Conservation (phyloP, 2,797 vertebrate species). For the Tragelaphus eurycerus region DNA sequence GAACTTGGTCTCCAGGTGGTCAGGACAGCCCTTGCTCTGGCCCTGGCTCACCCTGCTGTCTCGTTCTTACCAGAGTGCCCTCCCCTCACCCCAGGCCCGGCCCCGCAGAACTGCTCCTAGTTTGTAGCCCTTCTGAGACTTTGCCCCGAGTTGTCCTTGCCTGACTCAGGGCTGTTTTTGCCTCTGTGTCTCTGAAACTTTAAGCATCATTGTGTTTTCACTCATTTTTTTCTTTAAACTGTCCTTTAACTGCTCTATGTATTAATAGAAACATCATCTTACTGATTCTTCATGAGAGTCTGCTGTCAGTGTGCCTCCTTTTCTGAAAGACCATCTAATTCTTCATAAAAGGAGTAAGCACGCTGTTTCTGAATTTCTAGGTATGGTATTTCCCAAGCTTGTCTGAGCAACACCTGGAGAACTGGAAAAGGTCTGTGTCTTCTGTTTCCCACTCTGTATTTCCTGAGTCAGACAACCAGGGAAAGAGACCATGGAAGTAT, state of each 20-base stretch:
- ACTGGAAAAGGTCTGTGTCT: not conserved
- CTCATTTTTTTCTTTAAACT: not conserved
- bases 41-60: not conserved
- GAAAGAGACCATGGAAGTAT: not conserved
- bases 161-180: not conserved
- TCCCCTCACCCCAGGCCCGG: not conserved
- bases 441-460: not conserved
- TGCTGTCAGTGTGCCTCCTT: not conserved
- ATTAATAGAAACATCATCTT: not conserved
- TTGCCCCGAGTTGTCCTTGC: not conserved
- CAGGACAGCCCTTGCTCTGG: not conserved
- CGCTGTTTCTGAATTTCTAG: not conserved
- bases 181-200: not conserved
- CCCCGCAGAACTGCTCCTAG: rapidly evolving
- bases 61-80: not conserved
- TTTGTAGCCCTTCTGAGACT: not conserved
- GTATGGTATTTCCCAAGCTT: not conserved
- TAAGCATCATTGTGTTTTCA: not conserved
- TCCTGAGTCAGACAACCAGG: not conserved
- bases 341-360: not conserved
- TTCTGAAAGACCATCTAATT: not conserved
- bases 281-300: not conserved
- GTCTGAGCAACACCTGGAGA: not conserved
- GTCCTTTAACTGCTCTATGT: not conserved
- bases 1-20: not conserved